Percentiles rank a stretch among this genome's conserved stretches.
phyloP scores from a whole-genome alignment of 2,888 invertebrate genomes.

The Mayetiola destructor region DNA sequence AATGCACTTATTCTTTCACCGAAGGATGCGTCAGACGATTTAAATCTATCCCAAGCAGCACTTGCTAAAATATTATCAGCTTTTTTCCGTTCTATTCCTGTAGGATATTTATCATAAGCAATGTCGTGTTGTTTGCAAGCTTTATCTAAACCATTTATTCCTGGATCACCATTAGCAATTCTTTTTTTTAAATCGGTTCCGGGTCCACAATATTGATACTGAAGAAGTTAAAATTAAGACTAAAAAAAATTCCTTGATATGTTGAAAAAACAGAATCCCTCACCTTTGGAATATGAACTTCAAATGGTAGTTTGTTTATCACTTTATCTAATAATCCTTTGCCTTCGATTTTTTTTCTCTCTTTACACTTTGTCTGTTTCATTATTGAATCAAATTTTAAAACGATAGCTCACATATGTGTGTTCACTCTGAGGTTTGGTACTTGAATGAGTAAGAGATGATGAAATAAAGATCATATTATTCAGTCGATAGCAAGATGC shows the following conservation, averaged over 20 bases:
- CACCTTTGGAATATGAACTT: constrained; percentile 10
- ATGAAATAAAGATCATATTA: too few relatives aligned
- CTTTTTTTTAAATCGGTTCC: constrained; percentile 23
- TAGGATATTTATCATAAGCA: constrained; percentile 17
- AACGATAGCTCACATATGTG: too few relatives aligned
- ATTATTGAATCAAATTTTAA: too few relatives aligned
- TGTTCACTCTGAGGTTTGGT: too few relatives aligned
- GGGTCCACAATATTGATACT: constrained; percentile 23
- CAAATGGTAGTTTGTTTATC: constrained; percentile 9
- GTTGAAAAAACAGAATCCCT: neutral
- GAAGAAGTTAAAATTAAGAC: neutral
- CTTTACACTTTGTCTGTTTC: neutral
- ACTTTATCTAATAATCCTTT: neutral
- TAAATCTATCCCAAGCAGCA: constrained; percentile 18
- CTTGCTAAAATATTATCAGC: constrained; percentile 16
- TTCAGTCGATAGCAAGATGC: neutral
- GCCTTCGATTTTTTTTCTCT: neutral
- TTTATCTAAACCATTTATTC: constrained; percentile 22
- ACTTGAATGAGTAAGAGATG: too few relatives aligned
- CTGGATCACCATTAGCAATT: constrained; percentile 21
- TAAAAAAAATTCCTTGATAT: neutral
- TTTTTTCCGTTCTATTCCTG: neutral
- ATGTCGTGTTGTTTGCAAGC: constrained; percentile 21
- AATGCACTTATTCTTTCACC: constrained; percentile 17
- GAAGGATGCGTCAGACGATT: constrained; percentile 16